Evolutionary conservation across 2,797 vertebrate species (phyloP).

Genomic region (Sternotherus odoratus): DNA sequence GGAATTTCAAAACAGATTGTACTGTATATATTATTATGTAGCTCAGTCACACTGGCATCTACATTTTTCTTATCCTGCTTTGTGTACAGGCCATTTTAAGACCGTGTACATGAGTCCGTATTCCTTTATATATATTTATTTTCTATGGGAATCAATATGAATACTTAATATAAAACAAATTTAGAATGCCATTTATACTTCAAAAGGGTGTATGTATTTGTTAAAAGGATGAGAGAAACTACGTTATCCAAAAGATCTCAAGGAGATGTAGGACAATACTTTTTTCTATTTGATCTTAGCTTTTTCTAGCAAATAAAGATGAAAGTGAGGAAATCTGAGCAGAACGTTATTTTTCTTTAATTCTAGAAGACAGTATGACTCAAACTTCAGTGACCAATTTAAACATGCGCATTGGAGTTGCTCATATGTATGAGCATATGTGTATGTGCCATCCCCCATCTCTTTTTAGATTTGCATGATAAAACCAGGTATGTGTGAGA

Average conservation of each 20-base stretch:
- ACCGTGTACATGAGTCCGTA: background rate
- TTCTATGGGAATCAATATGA: no score
- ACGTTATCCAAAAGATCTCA: background rate
- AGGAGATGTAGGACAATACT: background rate
- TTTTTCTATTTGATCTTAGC: no score
- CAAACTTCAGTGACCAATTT: background rate
- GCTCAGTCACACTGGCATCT: fast-evolving
- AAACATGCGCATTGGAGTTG: background rate
- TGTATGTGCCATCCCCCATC: background rate
- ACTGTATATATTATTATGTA: background rate
- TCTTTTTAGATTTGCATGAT: background rate
- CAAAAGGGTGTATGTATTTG: background rate
- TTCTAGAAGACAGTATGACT: background rate
- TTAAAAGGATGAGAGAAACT: background rate
- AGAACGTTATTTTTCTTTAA: background rate
- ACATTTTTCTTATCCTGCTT: background rate
- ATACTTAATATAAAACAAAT: background rate
- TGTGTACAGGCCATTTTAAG: background rate
- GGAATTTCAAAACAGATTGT: background rate
- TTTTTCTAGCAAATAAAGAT: no score
- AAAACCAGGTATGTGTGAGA: no score
- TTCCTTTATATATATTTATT: no score
- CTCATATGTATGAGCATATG: background rate
- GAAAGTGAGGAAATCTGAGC: no score
- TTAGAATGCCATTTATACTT: background rate